Percentiles rank a stretch among this genome's conserved stretches.
These are phyloP conservation scores for Sparidentex hasta DNA, from an alignment of 2,797 vertebrate genomes.

Conservation along the genomic window DNA sequence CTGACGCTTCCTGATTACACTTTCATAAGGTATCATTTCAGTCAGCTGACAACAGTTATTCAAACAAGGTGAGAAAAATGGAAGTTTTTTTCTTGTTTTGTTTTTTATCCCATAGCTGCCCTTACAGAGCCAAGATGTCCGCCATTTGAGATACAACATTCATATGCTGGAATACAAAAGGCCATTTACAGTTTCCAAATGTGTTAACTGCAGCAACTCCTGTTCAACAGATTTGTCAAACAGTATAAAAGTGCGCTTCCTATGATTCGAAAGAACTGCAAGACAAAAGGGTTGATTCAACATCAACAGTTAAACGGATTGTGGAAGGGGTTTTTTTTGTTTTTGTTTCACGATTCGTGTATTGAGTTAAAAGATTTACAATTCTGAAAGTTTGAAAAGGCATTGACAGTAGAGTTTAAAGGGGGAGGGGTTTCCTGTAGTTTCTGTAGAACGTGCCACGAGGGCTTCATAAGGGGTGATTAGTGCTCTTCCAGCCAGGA, in stretches of 20 bases:
- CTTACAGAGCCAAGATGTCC: constrained; percentile 42
- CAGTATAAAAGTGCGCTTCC: constrained; percentile 79
- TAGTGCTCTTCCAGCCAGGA: constrained; percentile 98
- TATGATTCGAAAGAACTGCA: constrained; percentile 63
- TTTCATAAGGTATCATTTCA: constrained; percentile 38
- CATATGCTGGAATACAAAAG: constrained; percentile 78
- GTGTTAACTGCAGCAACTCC: constrained; percentile 61
- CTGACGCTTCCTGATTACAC: constrained; percentile 12
- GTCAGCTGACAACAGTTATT: constrained; percentile 9
- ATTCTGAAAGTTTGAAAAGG: constrained; percentile 55
- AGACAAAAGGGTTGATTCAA: constrained; percentile 32
- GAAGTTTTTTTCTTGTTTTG: constrained; percentile 16
- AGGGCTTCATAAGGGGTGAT: constrained; percentile 60
- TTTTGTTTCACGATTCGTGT: constrained; percentile 8
- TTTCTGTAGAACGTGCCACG: constrained; percentile 49
- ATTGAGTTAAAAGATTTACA: constrained; percentile 59
- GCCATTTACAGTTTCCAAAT: constrained; percentile 68
- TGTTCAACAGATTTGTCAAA: constrained; percentile 55
- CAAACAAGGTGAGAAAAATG: constrained; percentile 25
- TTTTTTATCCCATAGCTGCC: constrained; percentile 50
- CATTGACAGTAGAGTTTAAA: constrained; percentile 41
- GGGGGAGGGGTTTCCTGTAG: constrained; percentile 44
- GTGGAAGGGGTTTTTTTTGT: constrained; percentile 25
- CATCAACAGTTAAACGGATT: constrained; percentile 58
- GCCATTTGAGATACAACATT: constrained; percentile 70